These are phyloP conservation scores for Linepithema humile DNA, from an alignment of 1,140 invertebrate genomes.

Conservation along the genomic window DNA sequence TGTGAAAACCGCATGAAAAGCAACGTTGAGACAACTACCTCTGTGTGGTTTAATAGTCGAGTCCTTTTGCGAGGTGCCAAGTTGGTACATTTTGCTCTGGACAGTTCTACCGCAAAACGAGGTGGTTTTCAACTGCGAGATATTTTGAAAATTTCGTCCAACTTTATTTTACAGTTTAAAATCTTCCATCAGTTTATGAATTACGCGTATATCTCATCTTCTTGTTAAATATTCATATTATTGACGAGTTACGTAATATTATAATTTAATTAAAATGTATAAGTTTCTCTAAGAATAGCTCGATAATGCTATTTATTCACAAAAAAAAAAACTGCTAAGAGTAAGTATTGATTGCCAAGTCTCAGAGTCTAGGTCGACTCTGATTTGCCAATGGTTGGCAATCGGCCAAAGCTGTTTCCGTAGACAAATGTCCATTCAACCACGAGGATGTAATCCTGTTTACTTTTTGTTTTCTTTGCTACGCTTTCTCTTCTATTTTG, in stretches of 20 bases:
- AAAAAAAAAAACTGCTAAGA: background rate
- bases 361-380: slow-evolving; percentile 63
- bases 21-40: slow-evolving; percentile 42
- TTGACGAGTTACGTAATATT: too few species aligned
- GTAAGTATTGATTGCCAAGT: slow-evolving; percentile 60
- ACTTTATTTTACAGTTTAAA: background rate
- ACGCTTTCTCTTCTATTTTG: background rate
- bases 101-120: background rate
- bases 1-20: slow-evolving; percentile 29
- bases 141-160: slow-evolving; percentile 14
- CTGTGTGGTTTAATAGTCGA: slow-evolving; percentile 24
- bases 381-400: slow-evolving; percentile 67
- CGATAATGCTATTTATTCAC: background rate
- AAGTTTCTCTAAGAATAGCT: too few species aligned
- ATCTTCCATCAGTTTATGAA: too few species aligned
- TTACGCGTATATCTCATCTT: too few species aligned
- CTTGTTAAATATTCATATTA: too few species aligned
- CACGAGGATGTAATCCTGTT: slow-evolving; percentile 68
- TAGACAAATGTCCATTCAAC: slow-evolving; percentile 73
- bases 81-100: background rate
- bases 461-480: slow-evolving; percentile 65
- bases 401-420: slow-evolving; percentile 65
- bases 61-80: background rate
- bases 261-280: too few species aligned
- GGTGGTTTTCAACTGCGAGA: background rate